Evolutionary conservation across 2,113 vertebrate species (phyloP).

Genomic region (Aptenodytes forsteri): DNA sequence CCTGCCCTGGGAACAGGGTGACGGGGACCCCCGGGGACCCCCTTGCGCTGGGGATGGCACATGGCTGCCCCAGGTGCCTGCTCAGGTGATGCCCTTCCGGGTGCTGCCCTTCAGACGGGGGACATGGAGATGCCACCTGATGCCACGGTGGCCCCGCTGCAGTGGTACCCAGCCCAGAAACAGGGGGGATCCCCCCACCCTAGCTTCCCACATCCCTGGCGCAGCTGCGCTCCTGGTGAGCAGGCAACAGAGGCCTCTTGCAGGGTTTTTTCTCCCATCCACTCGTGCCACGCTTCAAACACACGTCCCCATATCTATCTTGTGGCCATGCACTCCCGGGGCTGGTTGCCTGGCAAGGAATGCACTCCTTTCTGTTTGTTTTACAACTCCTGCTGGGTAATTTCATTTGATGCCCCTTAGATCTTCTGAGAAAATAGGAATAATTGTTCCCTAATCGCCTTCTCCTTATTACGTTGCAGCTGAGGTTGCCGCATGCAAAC

Average conservation of each 20-base stretch:
- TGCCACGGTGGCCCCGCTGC: not conserved
- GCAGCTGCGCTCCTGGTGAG: not conserved
- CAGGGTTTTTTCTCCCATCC: not conserved
- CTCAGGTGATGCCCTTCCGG: not conserved
- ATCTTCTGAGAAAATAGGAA: slow-evolving; percentile 28
- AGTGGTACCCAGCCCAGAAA: not conserved
- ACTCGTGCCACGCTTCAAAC: not conserved
- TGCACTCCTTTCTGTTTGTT: not conserved
- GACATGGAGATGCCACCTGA: not conserved
- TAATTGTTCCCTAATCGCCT: slow-evolving; percentile 28
- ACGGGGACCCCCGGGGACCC: not conserved
- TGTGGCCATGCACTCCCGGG: accelerated
- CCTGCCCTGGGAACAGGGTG: not conserved
- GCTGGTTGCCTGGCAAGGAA: not conserved
- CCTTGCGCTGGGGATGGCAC: not conserved
- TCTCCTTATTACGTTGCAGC: not conserved
- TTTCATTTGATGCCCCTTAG: slow-evolving; percentile 19
- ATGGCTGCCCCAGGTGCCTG: accelerated
- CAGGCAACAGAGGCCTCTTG: not conserved
- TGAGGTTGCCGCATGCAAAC: not conserved
- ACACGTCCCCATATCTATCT: not conserved
- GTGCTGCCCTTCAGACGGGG: not conserved
- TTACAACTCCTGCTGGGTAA: not conserved
- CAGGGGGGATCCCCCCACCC: accelerated
- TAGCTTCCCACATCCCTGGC: not conserved